Evolutionary conservation across 2,113 vertebrate genomes (phyloP).

Genomic region (Ornithorhynchus anatinus): DNA sequence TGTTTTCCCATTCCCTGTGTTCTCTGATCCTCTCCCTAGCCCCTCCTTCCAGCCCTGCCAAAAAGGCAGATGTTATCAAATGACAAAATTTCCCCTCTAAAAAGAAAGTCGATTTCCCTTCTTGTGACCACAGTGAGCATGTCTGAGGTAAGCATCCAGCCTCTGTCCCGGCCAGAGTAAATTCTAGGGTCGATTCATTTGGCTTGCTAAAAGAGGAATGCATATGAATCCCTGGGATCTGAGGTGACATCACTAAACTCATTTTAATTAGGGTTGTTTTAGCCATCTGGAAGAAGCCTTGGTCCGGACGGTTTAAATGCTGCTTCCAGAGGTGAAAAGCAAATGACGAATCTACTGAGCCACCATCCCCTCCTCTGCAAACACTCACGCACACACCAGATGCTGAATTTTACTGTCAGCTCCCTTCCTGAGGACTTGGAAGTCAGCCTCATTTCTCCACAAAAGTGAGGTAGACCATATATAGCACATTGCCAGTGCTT

Average conservation of each 20-base stretch:
- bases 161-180: not conserved
- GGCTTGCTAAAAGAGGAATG: conserved; percentile 39
- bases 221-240: conserved; percentile 50
- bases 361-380: conserved; percentile 58
- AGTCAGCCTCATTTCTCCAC: not conserved
- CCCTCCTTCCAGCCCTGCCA: not conserved
- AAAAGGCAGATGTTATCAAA: not conserved
- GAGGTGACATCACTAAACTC: conserved; percentile 61
- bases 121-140: not conserved
- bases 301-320: conserved; percentile 40
- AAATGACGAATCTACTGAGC: conserved; percentile 57
- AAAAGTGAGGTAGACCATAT: not conserved
- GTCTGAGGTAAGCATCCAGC: not conserved
- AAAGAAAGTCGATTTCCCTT: not conserved
- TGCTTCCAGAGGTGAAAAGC: conserved; percentile 57
- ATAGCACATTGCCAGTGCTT: not conserved
- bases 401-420: conserved; percentile 43
- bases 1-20: not conserved
- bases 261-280: conserved; percentile 62
- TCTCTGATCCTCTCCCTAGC: not conserved
- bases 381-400: conserved; percentile 30
- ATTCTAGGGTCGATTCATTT: conserved; percentile 44
- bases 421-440: conserved; percentile 28
- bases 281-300: conserved; percentile 61
- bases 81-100: not conserved